Evolutionary conservation across 1,140 invertebrate species (phyloP).

Genomic region (Polypedilum vanderplanki): DNA sequence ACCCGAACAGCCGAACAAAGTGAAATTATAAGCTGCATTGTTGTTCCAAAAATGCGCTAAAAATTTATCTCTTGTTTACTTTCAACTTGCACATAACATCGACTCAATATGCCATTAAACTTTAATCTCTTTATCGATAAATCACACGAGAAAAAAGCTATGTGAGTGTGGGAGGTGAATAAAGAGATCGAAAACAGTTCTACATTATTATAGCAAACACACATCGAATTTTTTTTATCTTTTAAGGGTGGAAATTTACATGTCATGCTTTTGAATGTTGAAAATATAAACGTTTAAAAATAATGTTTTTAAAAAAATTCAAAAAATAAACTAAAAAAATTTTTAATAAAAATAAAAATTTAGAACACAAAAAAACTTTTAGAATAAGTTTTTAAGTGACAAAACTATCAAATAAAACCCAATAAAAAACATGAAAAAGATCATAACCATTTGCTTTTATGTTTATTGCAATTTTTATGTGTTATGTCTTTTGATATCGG

Average conservation of each 20-base stretch:
- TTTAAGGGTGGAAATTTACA: not conserved
- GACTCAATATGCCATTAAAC: constrained; percentile 12
- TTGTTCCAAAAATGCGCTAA: too few relatives aligned
- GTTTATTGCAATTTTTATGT: constrained; percentile 14
- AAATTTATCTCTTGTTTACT: too few relatives aligned
- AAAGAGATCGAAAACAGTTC: not conserved
- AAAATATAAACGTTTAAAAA: not conserved
- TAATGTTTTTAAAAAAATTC: not conserved
- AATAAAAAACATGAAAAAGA: not conserved
- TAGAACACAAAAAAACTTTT: not conserved
- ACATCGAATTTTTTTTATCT: not conserved
- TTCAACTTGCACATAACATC: not conserved
- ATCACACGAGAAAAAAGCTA: not conserved
- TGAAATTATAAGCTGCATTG: too few relatives aligned
- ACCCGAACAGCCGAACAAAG: too few relatives aligned
- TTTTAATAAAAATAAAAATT: not conserved
- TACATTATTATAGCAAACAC: not conserved
- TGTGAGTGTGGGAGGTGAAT: not conserved
- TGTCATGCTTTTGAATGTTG: not conserved
- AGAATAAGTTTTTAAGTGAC: not conserved
- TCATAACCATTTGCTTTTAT: constrained; percentile 14
- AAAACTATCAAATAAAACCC: not conserved
- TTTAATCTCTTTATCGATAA: constrained; percentile 3
- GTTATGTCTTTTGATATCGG: constrained; percentile 12
- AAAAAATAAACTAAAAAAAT: not conserved